Evolutionary conservation across 2,888 invertebrate species (phyloP).

Genomic region (Drosophila hawaiiensis): DNA sequence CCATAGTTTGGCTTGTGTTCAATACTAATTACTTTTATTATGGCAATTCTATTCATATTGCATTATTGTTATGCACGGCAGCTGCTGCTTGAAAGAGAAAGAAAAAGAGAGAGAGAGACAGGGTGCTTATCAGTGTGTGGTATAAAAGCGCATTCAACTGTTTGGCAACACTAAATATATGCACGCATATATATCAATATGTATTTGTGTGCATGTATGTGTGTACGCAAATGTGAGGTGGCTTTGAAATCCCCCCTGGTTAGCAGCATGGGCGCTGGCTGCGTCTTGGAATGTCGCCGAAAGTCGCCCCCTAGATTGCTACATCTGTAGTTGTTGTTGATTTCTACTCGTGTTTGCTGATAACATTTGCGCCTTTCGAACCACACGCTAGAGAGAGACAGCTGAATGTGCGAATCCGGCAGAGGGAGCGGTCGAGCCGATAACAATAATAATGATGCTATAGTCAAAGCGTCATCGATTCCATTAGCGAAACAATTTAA

Average conservation of each 20-base stretch:
- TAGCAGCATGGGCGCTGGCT: conserved; percentile 33
- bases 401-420: neutral
- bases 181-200: neutral
- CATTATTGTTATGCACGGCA: conserved; percentile 61
- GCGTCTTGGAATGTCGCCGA: conserved; percentile 60
- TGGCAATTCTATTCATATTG: conserved; percentile 61
- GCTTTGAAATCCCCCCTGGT: conserved; percentile 31
- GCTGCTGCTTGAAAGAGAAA: conserved; percentile 20
- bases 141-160: conserved; percentile 65
- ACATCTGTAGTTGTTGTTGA: conserved; percentile 31
- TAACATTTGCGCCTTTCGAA: conserved; percentile 74
- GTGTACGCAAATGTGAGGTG: conserved; percentile 1
- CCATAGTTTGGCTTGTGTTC: conserved; percentile 47
- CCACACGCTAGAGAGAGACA: conserved; percentile 28
- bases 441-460: conserved; percentile 69
- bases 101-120: neutral
- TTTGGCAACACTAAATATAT: conserved; percentile 39
- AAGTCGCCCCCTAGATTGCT: conserved; percentile 43
- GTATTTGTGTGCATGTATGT: neutral
- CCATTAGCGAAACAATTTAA: conserved; percentile 57
- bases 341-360: conserved; percentile 62
- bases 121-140: conserved; percentile 53
- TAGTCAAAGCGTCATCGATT: conserved; percentile 63
- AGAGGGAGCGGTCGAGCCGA: conserved; percentile 29
- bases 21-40: conserved; percentile 72